phyloP scores from a whole-genome alignment of 53 echinoderm and acorn worm species.

The Paracentrotus lividus region DNA sequence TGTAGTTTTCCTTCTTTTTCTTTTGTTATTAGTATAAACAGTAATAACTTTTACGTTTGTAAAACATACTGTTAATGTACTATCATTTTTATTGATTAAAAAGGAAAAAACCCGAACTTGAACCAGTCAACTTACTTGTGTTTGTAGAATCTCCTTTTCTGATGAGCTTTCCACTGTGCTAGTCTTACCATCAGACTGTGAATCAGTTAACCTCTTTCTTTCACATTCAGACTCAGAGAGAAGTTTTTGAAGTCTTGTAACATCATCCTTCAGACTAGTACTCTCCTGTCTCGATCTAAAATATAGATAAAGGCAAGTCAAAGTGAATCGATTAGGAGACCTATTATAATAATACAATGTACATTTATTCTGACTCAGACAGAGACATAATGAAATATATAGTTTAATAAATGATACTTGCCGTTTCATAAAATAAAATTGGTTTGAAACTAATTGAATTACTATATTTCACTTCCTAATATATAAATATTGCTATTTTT shows the following conservation, averaged over 20 bases:
- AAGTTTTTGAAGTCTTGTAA: conserved; percentile 16
- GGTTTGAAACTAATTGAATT: too few relatives aligned
- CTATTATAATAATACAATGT: neutral
- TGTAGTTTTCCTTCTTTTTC: too few relatives aligned
- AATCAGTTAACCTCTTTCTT: neutral
- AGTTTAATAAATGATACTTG: too few relatives aligned
- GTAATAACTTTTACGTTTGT: too few relatives aligned
- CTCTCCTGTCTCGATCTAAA: conserved; percentile 14
- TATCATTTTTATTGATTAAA: too few relatives aligned
- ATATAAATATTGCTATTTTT: too few relatives aligned
- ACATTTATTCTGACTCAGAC: neutral
- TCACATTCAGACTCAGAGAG: conserved; percentile 25
- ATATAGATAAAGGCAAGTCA: neutral
- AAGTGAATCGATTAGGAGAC: neutral
- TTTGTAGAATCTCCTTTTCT: conserved; percentile 59
- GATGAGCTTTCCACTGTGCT: neutral
- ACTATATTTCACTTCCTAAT: too few relatives aligned
- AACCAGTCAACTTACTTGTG: conserved; percentile 14
- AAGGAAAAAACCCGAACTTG: too few relatives aligned
- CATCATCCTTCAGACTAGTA: neutral
- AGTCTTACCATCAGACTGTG: neutral
- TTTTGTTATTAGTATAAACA: too few relatives aligned
- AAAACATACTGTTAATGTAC: too few relatives aligned
- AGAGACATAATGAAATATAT: neutral
- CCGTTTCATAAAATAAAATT: too few relatives aligned